Conservation (phyloP, 2,888 invertebrate species). For the Trachelus troglodyta region DNA sequence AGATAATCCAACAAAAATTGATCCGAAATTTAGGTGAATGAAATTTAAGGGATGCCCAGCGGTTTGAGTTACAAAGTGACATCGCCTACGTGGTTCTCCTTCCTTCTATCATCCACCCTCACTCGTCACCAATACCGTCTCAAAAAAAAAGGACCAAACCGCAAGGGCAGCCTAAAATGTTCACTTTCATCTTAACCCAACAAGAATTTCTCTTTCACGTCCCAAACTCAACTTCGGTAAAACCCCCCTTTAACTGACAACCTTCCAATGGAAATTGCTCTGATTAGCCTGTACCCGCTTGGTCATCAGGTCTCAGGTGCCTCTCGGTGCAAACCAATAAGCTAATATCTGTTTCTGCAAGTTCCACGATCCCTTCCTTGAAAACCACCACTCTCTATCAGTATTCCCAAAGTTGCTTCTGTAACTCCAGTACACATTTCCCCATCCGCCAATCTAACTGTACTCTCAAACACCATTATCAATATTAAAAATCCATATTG, state of each 20-base stretch:
- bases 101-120: background rate
- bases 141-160: background rate
- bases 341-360: background rate
- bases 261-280: background rate
- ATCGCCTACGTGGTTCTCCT: background rate
- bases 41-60: slow-evolving; percentile 1
- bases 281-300: background rate
- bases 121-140: background rate
- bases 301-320: background rate
- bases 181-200: background rate
- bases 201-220: background rate
- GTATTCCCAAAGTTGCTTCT: background rate
- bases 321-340: background rate
- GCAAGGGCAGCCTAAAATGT: background rate
- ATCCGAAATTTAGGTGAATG: slow-evolving; percentile 25
- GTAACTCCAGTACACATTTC: background rate
- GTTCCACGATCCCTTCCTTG: background rate
- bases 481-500: background rate
- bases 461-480: background rate
- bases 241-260: background rate
- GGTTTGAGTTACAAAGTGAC: background rate
- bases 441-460: background rate
- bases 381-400: background rate
- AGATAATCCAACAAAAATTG: slow-evolving; percentile 25
- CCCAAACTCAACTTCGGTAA: background rate